Conservation (phyloP, 2,113 vertebrate species). For the Chionomys nivalis region DNA sequence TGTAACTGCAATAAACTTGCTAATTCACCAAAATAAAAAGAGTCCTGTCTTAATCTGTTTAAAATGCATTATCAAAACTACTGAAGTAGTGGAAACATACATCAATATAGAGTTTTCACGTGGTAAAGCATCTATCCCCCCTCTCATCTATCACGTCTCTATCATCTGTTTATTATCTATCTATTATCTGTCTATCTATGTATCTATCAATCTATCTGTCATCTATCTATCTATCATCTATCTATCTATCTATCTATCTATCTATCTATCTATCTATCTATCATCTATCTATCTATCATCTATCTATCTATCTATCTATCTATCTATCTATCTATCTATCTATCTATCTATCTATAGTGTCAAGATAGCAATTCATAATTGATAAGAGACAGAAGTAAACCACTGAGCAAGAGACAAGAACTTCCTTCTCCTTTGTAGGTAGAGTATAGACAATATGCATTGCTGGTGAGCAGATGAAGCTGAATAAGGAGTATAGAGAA, state of each 20-base stretch:
- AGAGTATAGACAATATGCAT: neutral
- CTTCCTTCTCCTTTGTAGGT: neutral
- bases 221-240: neutral
- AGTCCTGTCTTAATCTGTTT: slow-evolving; percentile 12
- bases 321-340: neutral
- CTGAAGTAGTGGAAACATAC: neutral
- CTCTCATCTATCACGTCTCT: no score
- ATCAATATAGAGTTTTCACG: neutral
- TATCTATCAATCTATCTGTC: no score
- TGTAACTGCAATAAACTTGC: neutral
- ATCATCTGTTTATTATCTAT: no score
- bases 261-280: neutral
- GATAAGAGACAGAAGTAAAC: slow-evolving; percentile 4
- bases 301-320: neutral
- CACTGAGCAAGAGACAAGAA: neutral
- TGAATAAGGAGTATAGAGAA: neutral
- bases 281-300: neutral
- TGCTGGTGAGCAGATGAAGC: neutral
- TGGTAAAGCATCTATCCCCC: neutral
- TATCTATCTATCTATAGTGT: neutral
- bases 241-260: neutral
- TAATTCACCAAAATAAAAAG: neutral
- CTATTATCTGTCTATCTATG: neutral
- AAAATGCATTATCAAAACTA: slow-evolving; percentile 11
- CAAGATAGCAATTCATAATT: neutral